Conservation (phyloP, 2,797 vertebrate genomes). For the Pangasius krempfi region DNA sequence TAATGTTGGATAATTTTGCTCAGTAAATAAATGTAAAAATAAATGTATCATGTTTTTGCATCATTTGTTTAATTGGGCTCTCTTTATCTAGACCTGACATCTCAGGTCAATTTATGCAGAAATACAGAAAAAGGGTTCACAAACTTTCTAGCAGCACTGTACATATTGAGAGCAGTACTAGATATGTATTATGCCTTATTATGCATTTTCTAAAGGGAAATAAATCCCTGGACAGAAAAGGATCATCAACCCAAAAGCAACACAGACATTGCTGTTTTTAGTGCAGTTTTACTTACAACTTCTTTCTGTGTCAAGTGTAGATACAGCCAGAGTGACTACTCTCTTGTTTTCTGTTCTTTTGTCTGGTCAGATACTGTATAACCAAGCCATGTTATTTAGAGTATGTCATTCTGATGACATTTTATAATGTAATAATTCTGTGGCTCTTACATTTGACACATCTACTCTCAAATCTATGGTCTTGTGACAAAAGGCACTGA, state of each 20-base stretch:
- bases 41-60: not conserved
- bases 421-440: constrained; percentile 13
- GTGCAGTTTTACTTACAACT: not conserved
- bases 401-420: not conserved
- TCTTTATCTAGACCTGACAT: not conserved
- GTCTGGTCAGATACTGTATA: not conserved
- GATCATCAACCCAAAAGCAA: not conserved
- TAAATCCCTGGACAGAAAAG: not conserved
- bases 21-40: not conserved
- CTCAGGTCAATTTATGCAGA: not conserved
- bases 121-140: not conserved
- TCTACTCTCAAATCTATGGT: constrained; percentile 19
- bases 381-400: not conserved
- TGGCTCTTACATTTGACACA: constrained; percentile 14
- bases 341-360: not conserved
- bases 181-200: not conserved
- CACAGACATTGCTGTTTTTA: not conserved
- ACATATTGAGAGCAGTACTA: not conserved
- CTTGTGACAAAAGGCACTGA: not conserved
- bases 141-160: not conserved
- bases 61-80: not conserved
- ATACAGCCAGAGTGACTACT: not conserved
- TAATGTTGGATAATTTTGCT: not conserved
- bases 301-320: too few relatives aligned
- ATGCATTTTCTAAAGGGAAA: not conserved